phyloP scores from a whole-genome alignment of 2,113 vertebrate species.

The Ceuthmochares aereus region DNA sequence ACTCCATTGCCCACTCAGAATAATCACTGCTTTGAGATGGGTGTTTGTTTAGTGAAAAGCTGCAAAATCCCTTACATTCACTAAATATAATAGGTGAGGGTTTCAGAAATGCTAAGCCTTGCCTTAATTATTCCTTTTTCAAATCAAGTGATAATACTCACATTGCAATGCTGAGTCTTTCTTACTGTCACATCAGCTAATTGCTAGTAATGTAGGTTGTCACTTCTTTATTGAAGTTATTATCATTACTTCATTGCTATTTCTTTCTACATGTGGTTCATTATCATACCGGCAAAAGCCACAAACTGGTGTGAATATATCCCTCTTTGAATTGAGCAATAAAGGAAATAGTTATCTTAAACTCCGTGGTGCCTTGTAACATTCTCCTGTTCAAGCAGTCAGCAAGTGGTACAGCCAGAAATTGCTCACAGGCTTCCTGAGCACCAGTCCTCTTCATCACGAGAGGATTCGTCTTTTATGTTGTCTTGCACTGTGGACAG shows the following conservation, averaged over 20 bases:
- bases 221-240: neutral
- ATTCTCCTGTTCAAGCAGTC: neutral
- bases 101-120: neutral
- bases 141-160: neutral
- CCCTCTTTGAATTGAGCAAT: neutral
- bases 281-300: neutral
- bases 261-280: neutral
- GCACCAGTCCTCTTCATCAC: neutral
- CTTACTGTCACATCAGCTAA: neutral
- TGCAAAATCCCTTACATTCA: neutral
- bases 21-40: rapidly evolving
- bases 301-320: neutral
- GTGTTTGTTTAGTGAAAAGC: neutral
- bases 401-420: neutral
- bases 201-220: neutral
- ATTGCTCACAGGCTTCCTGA: neutral
- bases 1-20: neutral
- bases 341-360: neutral
- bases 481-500: neutral
- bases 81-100: neutral
- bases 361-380: neutral
- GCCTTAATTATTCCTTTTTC: neutral
- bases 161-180: neutral
- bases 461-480: neutral
- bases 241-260: neutral